A percentile compares a stretch with the other conserved stretches of the same genome.
These are phyloP conservation scores for Sesamia inferens DNA, from an alignment of 2,888 invertebrate genomes.

Conservation along the genomic window DNA sequence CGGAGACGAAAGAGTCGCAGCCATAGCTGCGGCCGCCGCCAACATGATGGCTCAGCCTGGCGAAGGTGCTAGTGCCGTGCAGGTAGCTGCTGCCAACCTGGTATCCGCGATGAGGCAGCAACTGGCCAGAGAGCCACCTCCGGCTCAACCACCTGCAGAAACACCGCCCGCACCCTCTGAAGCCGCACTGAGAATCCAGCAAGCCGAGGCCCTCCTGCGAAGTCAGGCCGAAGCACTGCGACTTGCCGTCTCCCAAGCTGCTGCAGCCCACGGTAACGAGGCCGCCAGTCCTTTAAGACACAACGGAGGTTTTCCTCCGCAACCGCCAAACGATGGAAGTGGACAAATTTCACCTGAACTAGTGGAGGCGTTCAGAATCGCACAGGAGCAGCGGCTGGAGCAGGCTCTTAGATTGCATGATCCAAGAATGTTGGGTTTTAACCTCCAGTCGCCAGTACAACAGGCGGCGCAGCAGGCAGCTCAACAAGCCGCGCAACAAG, in stretches of 20 bases:
- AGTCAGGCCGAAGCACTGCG: slow-evolving; percentile 96
- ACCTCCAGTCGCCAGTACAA: slow-evolving; percentile 89
- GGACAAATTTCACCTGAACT: slow-evolving; percentile 92
- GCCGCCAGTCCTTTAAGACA: slow-evolving; percentile 84
- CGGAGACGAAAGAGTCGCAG: slow-evolving; percentile 92
- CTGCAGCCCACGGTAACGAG: slow-evolving; percentile 88
- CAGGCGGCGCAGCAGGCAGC: slow-evolving; percentile 84
- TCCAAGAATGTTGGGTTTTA: slow-evolving; percentile 94
- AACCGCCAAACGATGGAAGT: slow-evolving; percentile 80
- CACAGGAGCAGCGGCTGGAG: slow-evolving; percentile 95
- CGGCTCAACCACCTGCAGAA: slow-evolving; percentile 93
- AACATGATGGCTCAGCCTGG: slow-evolving; percentile 91
- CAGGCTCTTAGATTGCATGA: slow-evolving; percentile 96
- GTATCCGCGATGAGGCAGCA: slow-evolving; percentile 94
- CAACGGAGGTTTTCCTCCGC: slow-evolving; percentile 86
- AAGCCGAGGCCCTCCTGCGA: slow-evolving; percentile 94
- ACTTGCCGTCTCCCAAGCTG: slow-evolving; percentile 94
- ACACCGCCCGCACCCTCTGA: slow-evolving; percentile 95
- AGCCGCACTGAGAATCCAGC: slow-evolving; percentile 92
- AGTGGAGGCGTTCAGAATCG: slow-evolving; percentile 92
- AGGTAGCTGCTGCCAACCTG: slow-evolving; percentile 93
- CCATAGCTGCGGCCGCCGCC: slow-evolving; percentile 92
- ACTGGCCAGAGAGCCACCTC: slow-evolving; percentile 86
- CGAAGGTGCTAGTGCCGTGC: slow-evolving; percentile 91
- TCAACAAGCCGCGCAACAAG: slow-evolving; percentile 72